Evolutionary conservation across 2,888 invertebrate species (phyloP).

Genomic region (Lordiphosa andalusiaca): DNA sequence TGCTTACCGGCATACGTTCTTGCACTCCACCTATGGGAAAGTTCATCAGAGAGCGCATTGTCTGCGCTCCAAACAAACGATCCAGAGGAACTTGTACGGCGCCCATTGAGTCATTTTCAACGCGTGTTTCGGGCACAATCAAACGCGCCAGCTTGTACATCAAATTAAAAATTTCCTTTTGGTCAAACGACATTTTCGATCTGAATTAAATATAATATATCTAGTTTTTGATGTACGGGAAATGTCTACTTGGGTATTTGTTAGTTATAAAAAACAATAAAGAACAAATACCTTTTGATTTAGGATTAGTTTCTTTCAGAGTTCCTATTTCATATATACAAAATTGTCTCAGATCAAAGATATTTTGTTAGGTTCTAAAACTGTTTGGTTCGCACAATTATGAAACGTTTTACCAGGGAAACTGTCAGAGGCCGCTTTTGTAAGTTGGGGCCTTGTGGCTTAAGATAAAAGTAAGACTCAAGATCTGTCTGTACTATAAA

Average conservation of each 20-base stretch:
- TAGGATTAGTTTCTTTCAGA: too few species aligned
- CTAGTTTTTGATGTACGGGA: not conserved
- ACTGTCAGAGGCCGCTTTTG: too few species aligned
- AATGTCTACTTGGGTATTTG: not conserved
- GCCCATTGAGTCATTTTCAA: slow-evolving; percentile 94
- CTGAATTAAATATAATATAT: slow-evolving; percentile 3
- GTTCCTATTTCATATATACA: too few species aligned
- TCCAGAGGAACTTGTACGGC: slow-evolving; percentile 93
- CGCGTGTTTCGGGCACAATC: slow-evolving; percentile 43
- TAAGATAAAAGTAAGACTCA: too few species aligned
- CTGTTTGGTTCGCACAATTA: too few species aligned
- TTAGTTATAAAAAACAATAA: too few species aligned
- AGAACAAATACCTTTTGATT: too few species aligned
- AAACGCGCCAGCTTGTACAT: slow-evolving; percentile 59
- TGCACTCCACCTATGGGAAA: slow-evolving; percentile 95
- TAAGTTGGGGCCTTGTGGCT: too few species aligned
- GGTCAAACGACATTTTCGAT: slow-evolving; percentile 58
- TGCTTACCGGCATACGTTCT: slow-evolving; percentile 96
- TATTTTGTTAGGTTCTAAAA: too few species aligned
- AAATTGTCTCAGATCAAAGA: too few species aligned
- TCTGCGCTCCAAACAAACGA: slow-evolving; percentile 96
- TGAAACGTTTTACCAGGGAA: too few species aligned
- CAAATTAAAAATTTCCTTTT: slow-evolving; percentile 50
- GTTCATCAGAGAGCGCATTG: slow-evolving; percentile 94
- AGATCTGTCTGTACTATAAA: too few species aligned